A percentile compares a stretch with the other conserved stretches of the same genome.
These are phyloP conservation scores for Dromius quadrimaculatus DNA, from an alignment of 2,888 invertebrate species.

Conservation along the genomic window DNA sequence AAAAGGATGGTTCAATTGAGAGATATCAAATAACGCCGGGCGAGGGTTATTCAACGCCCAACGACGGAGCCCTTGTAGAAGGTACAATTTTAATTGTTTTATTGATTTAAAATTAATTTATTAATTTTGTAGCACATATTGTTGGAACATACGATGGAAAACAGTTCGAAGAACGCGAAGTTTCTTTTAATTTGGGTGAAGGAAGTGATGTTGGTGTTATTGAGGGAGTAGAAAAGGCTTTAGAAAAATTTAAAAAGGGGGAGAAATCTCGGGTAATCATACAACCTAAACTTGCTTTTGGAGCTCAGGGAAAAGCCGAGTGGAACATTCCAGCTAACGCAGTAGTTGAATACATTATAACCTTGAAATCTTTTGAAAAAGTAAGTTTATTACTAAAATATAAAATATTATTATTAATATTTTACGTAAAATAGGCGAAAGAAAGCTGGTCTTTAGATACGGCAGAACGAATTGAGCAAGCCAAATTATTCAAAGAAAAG, in stretches of 20 bases:
- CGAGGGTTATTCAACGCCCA: constrained; percentile 78
- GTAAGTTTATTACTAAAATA: constrained; percentile 64
- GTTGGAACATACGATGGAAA: constrained; percentile 75
- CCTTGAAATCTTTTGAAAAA: constrained; percentile 87
- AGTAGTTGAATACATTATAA: constrained; percentile 83
- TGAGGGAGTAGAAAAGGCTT: constrained; percentile 84
- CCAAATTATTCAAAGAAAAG: constrained; percentile 87
- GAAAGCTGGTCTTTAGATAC: constrained; percentile 87
- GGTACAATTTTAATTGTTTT: constrained; percentile 68
- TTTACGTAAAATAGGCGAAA: constrained; percentile 70
- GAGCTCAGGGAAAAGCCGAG: constrained; percentile 75
- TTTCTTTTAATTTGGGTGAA: constrained; percentile 88
- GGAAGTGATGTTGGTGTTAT: constrained; percentile 81
- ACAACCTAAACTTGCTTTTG: constrained; percentile 85
- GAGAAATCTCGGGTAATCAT: constrained; percentile 83
- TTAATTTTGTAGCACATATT: constrained; percentile 75
- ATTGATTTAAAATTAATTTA: background rate
- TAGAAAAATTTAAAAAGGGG: constrained; percentile 83
- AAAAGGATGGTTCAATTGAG: constrained; percentile 86
- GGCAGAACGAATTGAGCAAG: constrained; percentile 83
- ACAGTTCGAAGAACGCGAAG: constrained; percentile 84
- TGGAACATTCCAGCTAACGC: constrained; percentile 84
- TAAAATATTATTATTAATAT: constrained; percentile 25
- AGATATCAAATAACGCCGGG: constrained; percentile 79
- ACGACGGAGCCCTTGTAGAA: constrained; percentile 85